Conservation (phyloP, 2,113 vertebrate genomes). For the Lonchura striata region DNA sequence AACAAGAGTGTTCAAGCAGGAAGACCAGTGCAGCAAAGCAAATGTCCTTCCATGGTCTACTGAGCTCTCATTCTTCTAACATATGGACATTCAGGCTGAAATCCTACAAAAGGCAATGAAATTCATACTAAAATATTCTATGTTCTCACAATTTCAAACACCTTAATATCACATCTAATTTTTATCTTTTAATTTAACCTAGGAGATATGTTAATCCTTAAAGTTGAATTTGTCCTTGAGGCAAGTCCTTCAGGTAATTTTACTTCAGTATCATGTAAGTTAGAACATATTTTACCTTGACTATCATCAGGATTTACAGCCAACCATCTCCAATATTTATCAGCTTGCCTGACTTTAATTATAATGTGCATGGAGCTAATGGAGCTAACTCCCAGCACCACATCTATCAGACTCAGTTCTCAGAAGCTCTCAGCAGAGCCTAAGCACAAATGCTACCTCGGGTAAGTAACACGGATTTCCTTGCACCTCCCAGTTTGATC, state of each 20-base stretch:
- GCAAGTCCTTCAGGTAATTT: neutral
- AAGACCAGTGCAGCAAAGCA: neutral
- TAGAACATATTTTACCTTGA: neutral
- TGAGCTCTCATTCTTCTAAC: neutral
- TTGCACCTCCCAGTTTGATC: neutral
- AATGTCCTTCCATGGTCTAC: neutral
- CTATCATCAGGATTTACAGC: slow-evolving; percentile 11
- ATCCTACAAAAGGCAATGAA: neutral
- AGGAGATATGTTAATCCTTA: neutral
- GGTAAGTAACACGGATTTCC: neutral
- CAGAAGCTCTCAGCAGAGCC: neutral
- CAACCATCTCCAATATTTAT: slow-evolving; percentile 35
- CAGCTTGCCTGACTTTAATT: slow-evolving; percentile 33
- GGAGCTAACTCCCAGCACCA: neutral
- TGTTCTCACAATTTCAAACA: neutral
- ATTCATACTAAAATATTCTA: neutral
- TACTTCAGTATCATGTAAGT: neutral
- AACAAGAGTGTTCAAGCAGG: neutral
- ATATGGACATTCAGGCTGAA: neutral
- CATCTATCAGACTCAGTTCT: neutral
- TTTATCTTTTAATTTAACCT: neutral
- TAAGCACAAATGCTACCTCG: neutral
- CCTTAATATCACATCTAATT: neutral
- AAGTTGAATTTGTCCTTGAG: slow-evolving; percentile 28
- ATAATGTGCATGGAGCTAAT: neutral